Conservation (phyloP, 2,797 vertebrate species). For the Manis javanica region DNA sequence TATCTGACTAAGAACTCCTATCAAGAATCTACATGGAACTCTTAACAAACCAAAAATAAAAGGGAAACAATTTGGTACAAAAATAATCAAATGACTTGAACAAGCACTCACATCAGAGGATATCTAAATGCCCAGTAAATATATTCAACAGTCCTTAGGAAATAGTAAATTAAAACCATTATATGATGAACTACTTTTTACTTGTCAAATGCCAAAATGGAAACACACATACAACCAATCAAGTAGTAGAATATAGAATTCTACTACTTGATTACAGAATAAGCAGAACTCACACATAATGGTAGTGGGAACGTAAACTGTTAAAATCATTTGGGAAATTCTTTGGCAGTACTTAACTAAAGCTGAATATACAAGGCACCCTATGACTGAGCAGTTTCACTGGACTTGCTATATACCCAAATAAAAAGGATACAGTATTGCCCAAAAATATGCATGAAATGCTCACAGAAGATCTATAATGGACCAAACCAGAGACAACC, state of each 20-base stretch:
- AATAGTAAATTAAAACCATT: neutral
- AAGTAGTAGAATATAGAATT: neutral
- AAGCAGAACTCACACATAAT: neutral
- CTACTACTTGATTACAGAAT: neutral
- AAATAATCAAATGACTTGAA: neutral
- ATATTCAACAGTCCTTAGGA: neutral
- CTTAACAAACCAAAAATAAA: neutral
- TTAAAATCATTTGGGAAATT: neutral
- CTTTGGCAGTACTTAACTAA: neutral
- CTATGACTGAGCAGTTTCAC: neutral
- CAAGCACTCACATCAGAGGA: neutral
- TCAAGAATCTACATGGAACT: neutral
- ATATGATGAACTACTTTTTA: neutral
- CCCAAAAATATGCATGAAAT: neutral
- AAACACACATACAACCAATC: neutral
- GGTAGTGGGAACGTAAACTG: neutral
- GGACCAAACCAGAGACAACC: neutral
- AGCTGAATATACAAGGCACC: neutral
- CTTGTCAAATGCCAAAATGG: conserved; percentile 2
- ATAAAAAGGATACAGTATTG: neutral
- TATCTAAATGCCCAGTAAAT: neutral
- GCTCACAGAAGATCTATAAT: neutral
- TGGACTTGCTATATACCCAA: neutral
- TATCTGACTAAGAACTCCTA: neutral
- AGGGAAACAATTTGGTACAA: neutral